phyloP scores from a whole-genome alignment of 2,888 invertebrate species.

The Amorpha juglandis region DNA sequence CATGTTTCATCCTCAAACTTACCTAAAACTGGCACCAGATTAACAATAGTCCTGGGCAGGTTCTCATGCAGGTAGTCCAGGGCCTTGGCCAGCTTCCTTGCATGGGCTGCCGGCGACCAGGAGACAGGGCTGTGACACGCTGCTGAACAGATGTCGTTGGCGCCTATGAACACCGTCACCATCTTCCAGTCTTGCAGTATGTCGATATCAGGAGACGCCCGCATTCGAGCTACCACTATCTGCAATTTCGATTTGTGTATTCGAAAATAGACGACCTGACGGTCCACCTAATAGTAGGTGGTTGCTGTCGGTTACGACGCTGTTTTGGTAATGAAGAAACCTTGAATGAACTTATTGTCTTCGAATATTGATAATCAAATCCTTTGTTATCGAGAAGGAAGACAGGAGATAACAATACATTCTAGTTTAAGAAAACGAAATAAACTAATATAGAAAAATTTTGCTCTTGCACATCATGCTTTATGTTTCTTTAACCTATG shows the following conservation, averaged over 20 bases:
- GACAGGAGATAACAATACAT: too few species aligned
- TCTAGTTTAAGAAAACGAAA: too few species aligned
- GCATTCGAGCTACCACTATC: slow-evolving; percentile 87
- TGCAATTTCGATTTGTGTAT: slow-evolving; percentile 37
- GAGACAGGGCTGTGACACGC: slow-evolving; percentile 86
- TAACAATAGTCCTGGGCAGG: slow-evolving; percentile 88
- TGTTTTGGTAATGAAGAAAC: too few species aligned
- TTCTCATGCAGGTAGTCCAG: slow-evolving; percentile 87
- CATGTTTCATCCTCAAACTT: slow-evolving; percentile 40
- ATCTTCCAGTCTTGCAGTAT: slow-evolving; percentile 89
- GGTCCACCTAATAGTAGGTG: too few species aligned
- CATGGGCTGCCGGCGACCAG: slow-evolving; percentile 86
- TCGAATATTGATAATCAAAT: too few species aligned
- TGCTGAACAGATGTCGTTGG: slow-evolving; percentile 90
- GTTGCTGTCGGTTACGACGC: too few species aligned
- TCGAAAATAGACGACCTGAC: too few species aligned
- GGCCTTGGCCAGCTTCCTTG: slow-evolving; percentile 85
- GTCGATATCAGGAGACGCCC: slow-evolving; percentile 84
- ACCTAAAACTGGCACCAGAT: slow-evolving; percentile 89
- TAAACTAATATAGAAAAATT: too few species aligned
- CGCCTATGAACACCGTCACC: slow-evolving; percentile 90
- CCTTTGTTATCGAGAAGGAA: too few species aligned
- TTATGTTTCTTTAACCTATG: too few species aligned
- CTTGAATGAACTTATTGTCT: too few species aligned
- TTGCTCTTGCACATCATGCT: too few species aligned